A percentile compares a stretch with the other conserved stretches of the same genome.
phyloP scores from a whole-genome alignment of 1,140 invertebrate genomes.

The Drosophila rhopaloa region DNA sequence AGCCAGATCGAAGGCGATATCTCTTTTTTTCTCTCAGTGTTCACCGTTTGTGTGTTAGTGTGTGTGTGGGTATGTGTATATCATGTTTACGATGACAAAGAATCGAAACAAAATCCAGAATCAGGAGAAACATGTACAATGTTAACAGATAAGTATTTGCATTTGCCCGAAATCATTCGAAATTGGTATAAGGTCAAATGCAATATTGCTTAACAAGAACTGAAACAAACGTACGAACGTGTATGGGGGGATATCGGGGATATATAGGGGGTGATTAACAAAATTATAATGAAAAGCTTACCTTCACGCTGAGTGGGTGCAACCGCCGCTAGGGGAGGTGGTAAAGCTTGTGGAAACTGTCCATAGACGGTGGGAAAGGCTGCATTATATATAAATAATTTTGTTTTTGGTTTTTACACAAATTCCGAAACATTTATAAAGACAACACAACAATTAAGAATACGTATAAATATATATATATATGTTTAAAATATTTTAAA shows the following conservation, averaged over 20 bases:
- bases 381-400: slow-evolving; percentile 91
- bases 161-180: slow-evolving; percentile 43
- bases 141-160: slow-evolving; percentile 32
- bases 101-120: slow-evolving; percentile 36
- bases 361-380: slow-evolving; percentile 97
- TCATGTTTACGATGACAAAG: slow-evolving; percentile 41
- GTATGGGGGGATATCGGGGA: slow-evolving; percentile 3
- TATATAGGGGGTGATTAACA: slow-evolving; percentile 36
- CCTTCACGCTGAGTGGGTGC: slow-evolving; percentile 97
- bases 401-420: slow-evolving; percentile 84
- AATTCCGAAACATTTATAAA: slow-evolving; percentile 84
- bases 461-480: slow-evolving; percentile 56
- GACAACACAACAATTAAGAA: slow-evolving; percentile 83
- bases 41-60: slow-evolving; percentile 7
- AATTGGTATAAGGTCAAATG: slow-evolving; percentile 49
- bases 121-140: slow-evolving; percentile 38
- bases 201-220: slow-evolving; percentile 52
- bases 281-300: slow-evolving; percentile 87
- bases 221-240: slow-evolving; percentile 22
- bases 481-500: slow-evolving; percentile 42
- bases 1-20: slow-evolving; percentile 16
- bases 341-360: slow-evolving; percentile 97
- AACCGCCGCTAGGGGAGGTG: slow-evolving; percentile 95
- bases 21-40: slow-evolving; percentile 2
- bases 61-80: slow-evolving; percentile 18